Evolutionary conservation across 2,113 vertebrate species (phyloP).

Genomic region (Triplophysa siluroides): DNA sequence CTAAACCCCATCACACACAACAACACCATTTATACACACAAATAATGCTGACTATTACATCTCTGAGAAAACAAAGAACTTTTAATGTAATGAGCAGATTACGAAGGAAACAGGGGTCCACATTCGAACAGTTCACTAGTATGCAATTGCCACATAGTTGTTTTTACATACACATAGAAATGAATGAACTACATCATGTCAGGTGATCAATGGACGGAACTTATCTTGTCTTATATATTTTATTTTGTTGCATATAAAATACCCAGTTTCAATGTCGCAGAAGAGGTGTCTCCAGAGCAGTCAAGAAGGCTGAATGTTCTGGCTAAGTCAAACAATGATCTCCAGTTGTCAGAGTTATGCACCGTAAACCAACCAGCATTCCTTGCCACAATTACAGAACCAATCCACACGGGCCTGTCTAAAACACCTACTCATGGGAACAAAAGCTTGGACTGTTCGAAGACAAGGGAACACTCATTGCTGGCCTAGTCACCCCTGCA

Average conservation of each 20-base stretch:
- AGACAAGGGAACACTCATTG: conserved; percentile 71
- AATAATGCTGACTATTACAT: background rate
- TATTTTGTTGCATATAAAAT: no score
- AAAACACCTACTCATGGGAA: conserved; percentile 74
- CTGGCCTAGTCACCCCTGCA: conserved; percentile 59
- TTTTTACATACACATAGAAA: no score
- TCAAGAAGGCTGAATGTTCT: conserved; percentile 48
- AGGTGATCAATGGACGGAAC: background rate
- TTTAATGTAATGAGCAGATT: background rate
- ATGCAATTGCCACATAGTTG: no score
- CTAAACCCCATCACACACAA: background rate
- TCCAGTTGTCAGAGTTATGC: conserved; percentile 68
- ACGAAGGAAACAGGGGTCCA: background rate
- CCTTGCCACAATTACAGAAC: conserved; percentile 73
- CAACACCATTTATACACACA: background rate
- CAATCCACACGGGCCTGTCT: conserved; percentile 69
- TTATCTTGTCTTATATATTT: no score
- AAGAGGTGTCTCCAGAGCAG: conserved; percentile 58
- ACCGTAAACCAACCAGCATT: conserved; percentile 72
- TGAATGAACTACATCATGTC: background rate
- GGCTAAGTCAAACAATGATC: conserved; percentile 69
- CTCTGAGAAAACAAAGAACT: conserved; percentile 14
- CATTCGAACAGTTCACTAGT: conserved; percentile 23
- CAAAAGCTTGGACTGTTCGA: conserved; percentile 71
- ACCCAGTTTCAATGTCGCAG: conserved; percentile 59